Percentiles rank a stretch among this genome's conserved stretches.
Conservation (phyloP, 2,797 vertebrate species). For the Amblyopsis hoosieri region DNA sequence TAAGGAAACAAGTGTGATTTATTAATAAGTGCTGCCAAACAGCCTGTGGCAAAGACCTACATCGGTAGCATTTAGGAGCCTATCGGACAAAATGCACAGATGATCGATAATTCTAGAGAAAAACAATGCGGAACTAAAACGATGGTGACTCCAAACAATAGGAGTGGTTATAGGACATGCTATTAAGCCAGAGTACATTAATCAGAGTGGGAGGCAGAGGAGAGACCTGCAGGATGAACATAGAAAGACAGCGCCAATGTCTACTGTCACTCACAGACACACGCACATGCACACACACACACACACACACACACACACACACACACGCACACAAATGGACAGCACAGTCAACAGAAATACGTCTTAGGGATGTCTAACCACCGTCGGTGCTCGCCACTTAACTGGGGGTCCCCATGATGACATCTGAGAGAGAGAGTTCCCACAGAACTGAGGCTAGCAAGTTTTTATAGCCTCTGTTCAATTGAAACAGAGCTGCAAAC, state of each 20-base stretch:
- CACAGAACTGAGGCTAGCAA: constrained; percentile 32
- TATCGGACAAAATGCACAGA: too few species aligned
- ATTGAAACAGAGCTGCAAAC: constrained; percentile 54
- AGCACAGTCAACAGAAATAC: neutral
- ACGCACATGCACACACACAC: neutral
- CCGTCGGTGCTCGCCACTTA: constrained; percentile 37
- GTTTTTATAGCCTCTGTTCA: constrained; percentile 61
- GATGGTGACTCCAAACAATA: constrained; percentile 15
- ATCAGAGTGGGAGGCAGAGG: constrained; percentile 18
- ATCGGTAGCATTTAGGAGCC: too few species aligned
- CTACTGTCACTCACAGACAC: neutral
- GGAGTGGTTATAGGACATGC: neutral
- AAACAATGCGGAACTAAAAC: neutral
- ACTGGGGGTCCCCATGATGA: constrained; percentile 32
- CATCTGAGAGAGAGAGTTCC: constrained; percentile 33
- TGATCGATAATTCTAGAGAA: too few species aligned
- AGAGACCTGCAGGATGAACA: constrained; percentile 1
- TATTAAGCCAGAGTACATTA: constrained; percentile 14
- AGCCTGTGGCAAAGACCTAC: constrained; percentile 24
- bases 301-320: neutral
- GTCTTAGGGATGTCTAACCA: constrained; percentile 8
- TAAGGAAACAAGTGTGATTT: constrained; percentile 51
- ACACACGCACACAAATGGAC: constrained; percentile 2
- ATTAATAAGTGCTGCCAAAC: constrained; percentile 33
- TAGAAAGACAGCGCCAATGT: neutral